Conservation (phyloP, 2,113 vertebrate species). For the Canis aureus region DNA sequence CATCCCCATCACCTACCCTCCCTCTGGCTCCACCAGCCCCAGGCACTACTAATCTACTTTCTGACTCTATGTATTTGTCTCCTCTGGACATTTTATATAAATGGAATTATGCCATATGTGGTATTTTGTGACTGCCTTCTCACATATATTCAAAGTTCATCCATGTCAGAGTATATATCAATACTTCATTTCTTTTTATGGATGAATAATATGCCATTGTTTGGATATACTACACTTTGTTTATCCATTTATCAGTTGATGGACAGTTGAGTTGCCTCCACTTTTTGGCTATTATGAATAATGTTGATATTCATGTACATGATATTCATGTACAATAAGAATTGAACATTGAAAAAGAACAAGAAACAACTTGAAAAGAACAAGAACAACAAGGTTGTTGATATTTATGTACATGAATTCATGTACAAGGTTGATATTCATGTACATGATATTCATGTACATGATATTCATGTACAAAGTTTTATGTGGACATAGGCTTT, state of each 20-base stretch:
- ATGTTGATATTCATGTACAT: neutral
- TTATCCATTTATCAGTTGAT: neutral
- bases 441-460: too few species aligned
- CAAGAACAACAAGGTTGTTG: too few species aligned
- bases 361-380: too few species aligned
- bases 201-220: neutral
- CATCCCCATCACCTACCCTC: neutral
- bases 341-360: too few species aligned
- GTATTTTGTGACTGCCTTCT: slow-evolving; percentile 3
- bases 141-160: slow-evolving; percentile 6
- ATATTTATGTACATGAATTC: too few species aligned
- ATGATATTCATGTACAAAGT: neutral
- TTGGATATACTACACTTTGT: neutral
- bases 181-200: slow-evolving; percentile 25
- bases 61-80: neutral
- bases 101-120: neutral
- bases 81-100: slow-evolving; percentile 12
- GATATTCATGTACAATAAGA: too few species aligned
- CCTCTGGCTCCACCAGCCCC: neutral
- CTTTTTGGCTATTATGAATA: neutral
- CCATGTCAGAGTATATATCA: neutral
- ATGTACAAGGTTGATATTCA: too few species aligned
- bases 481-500: neutral
- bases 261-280: neutral
- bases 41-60: neutral